Evolutionary conservation across 2,113 vertebrate species (phyloP).

Genomic region (Clarias macrocephalus): DNA sequence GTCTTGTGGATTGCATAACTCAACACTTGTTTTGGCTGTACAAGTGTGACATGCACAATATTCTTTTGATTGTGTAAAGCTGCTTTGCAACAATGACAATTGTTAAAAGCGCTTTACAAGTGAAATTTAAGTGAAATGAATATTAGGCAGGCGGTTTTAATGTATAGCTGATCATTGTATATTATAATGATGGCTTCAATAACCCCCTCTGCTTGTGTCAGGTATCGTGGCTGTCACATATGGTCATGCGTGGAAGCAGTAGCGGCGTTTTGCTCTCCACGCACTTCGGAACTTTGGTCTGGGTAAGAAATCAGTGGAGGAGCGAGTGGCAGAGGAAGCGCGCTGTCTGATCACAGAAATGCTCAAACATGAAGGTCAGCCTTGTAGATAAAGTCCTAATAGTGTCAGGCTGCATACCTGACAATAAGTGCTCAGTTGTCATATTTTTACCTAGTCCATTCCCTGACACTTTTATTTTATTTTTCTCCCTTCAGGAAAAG

Average conservation of each 20-base stretch:
- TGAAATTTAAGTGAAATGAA: too few relatives aligned
- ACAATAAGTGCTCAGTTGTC: neutral
- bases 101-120: too few relatives aligned
- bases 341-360: constrained; percentile 39
- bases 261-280: constrained; percentile 57
- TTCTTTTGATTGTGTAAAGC: too few relatives aligned
- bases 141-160: too few relatives aligned
- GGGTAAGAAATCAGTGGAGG: constrained; percentile 58
- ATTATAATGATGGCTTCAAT: neutral
- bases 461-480: neutral
- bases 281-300: constrained; percentile 57
- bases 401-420: neutral
- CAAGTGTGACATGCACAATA: too few relatives aligned
- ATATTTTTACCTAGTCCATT: neutral
- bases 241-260: constrained; percentile 52
- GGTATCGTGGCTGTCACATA: constrained; percentile 46
- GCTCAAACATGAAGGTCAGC: constrained; percentile 47
- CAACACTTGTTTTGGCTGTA: too few relatives aligned
- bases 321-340: constrained; percentile 55
- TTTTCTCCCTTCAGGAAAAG: constrained; percentile 37
- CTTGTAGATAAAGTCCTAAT: neutral
- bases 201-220: constrained; percentile 16
- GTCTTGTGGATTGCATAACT: too few relatives aligned
- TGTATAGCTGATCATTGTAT: neutral
- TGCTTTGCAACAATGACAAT: too few relatives aligned